Evolutionary conservation across 2,797 vertebrate genomes (phyloP).

Genomic region (Chelidonichthys spinosus): DNA sequence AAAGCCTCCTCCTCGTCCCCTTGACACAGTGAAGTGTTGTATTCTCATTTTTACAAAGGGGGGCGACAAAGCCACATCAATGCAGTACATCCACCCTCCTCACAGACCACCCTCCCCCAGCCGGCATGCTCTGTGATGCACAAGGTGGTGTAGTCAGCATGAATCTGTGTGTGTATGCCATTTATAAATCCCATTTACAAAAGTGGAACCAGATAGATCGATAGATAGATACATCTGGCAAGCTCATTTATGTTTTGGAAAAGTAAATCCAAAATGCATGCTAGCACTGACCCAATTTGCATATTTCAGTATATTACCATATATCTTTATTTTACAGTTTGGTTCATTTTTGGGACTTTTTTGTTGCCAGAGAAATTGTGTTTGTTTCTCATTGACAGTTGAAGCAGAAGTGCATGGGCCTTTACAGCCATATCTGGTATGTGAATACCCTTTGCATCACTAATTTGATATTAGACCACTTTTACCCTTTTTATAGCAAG

Average conservation of each 20-base stretch:
- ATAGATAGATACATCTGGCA: background rate
- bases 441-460: background rate
- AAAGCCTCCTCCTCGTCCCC: background rate
- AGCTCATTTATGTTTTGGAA: background rate
- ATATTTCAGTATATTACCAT: background rate
- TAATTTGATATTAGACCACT: background rate
- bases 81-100: background rate
- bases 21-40: conserved; percentile 24
- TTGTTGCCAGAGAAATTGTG: background rate
- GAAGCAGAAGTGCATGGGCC: background rate
- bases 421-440: background rate
- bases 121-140: background rate
- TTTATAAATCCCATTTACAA: background rate
- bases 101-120: background rate
- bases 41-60: conserved; percentile 38
- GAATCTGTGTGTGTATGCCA: background rate
- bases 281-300: background rate
- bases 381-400: background rate
- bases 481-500: background rate
- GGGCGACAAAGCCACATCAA: conserved; percentile 57
- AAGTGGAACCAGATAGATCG: background rate
- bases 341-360: background rate
- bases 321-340: background rate
- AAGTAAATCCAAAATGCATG: background rate
- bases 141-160: background rate